phyloP scores from a whole-genome alignment of 2,888 invertebrate species.

The Netelia fuscicornis region DNA sequence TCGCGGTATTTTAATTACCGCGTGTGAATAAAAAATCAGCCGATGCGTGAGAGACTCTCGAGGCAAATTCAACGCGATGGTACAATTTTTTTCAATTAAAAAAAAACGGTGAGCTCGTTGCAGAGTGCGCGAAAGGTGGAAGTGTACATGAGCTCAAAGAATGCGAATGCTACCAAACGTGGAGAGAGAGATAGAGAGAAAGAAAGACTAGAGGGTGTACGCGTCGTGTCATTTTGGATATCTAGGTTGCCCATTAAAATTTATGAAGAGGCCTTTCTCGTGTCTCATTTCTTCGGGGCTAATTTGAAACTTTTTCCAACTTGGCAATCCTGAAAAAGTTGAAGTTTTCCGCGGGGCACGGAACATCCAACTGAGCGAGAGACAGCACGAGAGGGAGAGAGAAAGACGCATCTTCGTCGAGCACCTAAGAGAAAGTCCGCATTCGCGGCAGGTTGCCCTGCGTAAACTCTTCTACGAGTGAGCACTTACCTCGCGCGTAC shows the following conservation, averaged over 20 bases:
- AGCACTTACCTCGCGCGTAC: slow-evolving; percentile 17
- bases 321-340: slow-evolving; percentile 64
- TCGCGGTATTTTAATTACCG: too few species aligned
- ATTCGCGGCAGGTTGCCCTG: slow-evolving; percentile 8
- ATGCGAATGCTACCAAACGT: slow-evolving; percentile 1
- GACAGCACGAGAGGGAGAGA: slow-evolving; percentile 16
- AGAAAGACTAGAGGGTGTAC: slow-evolving; percentile 1
- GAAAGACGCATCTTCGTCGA: slow-evolving; percentile 42
- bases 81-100: too few species aligned
- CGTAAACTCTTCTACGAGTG: neutral
- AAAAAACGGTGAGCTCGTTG: neutral
- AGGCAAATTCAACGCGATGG: too few species aligned
- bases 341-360: slow-evolving; percentile 57
- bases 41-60: too few species aligned
- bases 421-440: slow-evolving; percentile 9
- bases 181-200: too few species aligned
- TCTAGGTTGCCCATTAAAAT: slow-evolving; percentile 67
- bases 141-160: slow-evolving; percentile 33
- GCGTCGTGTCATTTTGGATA: slow-evolving; percentile 59
- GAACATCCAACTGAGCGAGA: neutral
- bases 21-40: too few species aligned
- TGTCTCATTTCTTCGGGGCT: slow-evolving; percentile 63
- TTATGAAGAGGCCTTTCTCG: slow-evolving; percentile 62
- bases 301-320: slow-evolving; percentile 68
- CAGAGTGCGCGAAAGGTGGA: slow-evolving; percentile 15